Base-by-base conservation (phyloP, 2,888 invertebrate species). In the Willowsia nigromaculata region DNA sequence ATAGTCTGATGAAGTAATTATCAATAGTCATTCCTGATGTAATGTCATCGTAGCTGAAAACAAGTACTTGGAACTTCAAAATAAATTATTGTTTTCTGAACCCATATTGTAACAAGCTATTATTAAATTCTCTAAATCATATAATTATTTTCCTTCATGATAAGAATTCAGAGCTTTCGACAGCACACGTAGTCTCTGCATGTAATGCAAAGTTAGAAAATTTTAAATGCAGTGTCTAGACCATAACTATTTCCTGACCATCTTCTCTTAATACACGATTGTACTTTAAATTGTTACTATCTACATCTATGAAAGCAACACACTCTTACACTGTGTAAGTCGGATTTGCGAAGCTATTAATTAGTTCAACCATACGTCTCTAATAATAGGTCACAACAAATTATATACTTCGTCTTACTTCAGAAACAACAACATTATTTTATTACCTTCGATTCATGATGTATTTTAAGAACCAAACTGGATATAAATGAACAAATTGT, bases 311-410 rank as follows among this genome's bases (percentile, higher is more conserved):
- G 27, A 4, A 11, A 7, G 59, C 27, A 59, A n/a, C 9, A 15
- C 56, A 56, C 11, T 27, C 59, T 7, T 56, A 18, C 25, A 18
- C 4, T 33, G 22, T 30, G 33, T 65, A 37, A 40, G 43, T 15
- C 50, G 27, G 76, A 33, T 47, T 76, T 13, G 4, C 1, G n/a
- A 27, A 76, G 4, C 47, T 27, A 25, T 27, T 76, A 76, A 76
- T 76, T 76, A 76, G 76, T 76, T 76, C 76, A 47, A 50, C 27
- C 50, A 76, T 37, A 27, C 76, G 15, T 6, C 9, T 25, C 2
- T 76, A 50, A 50, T 76, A 1, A 76, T 76, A 50, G 50, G 9
- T 9, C 27, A 22, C 1, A 27, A 5, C 4, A 43, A 43, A 25
- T 18, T 13, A 43, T 9, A 15, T 68, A 15, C 15, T 15, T 43